Percentiles rank a stretch among this genome's conserved stretches.
These are phyloP conservation scores for Peromyscus aztecus DNA, from an alignment of 2,797 vertebrate species.

Conservation along the genomic window DNA sequence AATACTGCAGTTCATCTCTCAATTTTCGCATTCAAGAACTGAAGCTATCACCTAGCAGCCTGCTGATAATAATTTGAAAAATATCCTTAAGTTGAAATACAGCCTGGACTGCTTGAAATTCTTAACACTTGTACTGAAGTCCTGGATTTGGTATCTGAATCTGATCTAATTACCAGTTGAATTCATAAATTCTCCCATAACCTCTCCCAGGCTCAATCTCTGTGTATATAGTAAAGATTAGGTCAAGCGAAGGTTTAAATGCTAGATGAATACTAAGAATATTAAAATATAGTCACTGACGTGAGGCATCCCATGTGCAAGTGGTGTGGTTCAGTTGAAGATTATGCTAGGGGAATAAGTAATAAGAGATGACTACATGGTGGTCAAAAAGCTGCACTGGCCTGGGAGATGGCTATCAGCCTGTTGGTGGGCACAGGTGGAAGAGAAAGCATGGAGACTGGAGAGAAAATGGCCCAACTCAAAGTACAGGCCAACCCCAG, in stretches of 20 bases:
- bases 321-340: neutral
- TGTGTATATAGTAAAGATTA: constrained; percentile 6
- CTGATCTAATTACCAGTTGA: constrained; percentile 25
- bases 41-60: constrained; percentile 34
- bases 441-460: neutral
- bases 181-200: constrained; percentile 23
- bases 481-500: neutral
- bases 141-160: neutral
- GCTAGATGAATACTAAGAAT: neutral
- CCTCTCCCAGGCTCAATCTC: neutral
- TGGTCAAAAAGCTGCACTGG: neutral
- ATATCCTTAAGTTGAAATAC: neutral
- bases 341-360: neutral
- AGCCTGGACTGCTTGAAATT: neutral
- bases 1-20: constrained; percentile 31
- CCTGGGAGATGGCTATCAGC: neutral
- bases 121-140: constrained; percentile 25
- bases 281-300: neutral
- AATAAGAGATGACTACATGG: neutral
- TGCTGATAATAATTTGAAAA: constrained; percentile 37
- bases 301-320: neutral
- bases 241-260: neutral
- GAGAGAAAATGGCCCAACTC: neutral
- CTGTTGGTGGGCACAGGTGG: neutral
- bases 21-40: constrained; percentile 47